These are phyloP conservation scores for Calycopis cecrops DNA, from an alignment of 1,140 invertebrate genomes.

Conservation along the genomic window DNA sequence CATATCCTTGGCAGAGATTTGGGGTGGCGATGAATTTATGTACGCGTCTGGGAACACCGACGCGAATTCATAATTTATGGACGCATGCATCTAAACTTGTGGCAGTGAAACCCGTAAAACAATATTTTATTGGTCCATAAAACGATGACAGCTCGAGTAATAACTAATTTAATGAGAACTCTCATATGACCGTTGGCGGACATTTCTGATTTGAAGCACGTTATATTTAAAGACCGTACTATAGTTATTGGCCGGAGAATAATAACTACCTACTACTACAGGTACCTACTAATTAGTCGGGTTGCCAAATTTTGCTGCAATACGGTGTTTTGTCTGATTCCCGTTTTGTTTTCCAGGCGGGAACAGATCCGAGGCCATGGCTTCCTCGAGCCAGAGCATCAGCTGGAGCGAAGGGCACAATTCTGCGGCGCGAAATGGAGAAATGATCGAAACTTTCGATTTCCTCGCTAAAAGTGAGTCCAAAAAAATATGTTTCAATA, in stretches of 20 bases:
- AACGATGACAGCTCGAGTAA: no score
- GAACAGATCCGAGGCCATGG: constrained; percentile 29
- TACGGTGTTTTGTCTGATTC: neutral
- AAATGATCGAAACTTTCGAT: constrained; percentile 53
- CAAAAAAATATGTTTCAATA: no score
- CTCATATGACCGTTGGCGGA: no score
- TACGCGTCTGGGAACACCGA: neutral
- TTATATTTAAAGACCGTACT: no score
- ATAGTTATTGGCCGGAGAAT: no score
- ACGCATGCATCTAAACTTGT: neutral
- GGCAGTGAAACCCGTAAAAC: no score
- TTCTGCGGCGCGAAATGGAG: constrained; percentile 32
- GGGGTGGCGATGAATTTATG: neutral
- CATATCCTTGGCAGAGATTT: neutral
- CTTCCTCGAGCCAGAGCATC: constrained; percentile 28
- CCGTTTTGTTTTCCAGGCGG: constrained; percentile 17
- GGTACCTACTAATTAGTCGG: neutral
- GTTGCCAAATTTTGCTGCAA: neutral
- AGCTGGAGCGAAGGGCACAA: constrained; percentile 36
- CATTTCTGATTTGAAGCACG: no score
- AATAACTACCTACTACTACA: neutral
- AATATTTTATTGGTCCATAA: no score
- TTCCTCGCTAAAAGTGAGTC: constrained; percentile 57
- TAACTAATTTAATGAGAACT: neutral
- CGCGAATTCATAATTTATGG: no score